Percentiles rank a stretch among this genome's conserved stretches.
Evolutionary conservation across 1,140 invertebrate genomes (phyloP).

Genomic region (Drosophila pseudoananassae): DNA sequence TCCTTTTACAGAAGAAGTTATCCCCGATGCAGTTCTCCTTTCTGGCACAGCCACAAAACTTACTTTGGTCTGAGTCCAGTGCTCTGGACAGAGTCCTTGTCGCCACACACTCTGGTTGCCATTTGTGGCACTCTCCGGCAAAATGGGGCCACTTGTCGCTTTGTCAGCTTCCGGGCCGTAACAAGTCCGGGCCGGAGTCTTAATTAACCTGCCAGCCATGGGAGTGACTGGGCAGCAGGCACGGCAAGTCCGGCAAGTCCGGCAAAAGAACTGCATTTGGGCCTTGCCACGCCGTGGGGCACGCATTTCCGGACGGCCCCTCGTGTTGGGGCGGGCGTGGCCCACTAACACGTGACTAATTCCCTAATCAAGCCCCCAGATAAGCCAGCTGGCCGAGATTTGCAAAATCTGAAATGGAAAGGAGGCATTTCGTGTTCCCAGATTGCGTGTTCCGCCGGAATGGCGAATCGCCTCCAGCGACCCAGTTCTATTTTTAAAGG

Average conservation of each 20-base stretch:
- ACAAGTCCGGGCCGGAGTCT: not conserved
- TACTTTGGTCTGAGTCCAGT: no score
- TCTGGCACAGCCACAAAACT: no score
- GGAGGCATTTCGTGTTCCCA: not conserved
- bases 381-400: slow-evolving; percentile 15
- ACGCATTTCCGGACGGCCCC: slow-evolving; percentile 22
- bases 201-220: slow-evolving; percentile 1
- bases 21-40: no score
- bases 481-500: slow-evolving; percentile 2
- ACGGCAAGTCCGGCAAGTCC: not conserved
- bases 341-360: slow-evolving; percentile 22
- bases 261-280: not conserved
- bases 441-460: not conserved
- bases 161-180: not conserved
- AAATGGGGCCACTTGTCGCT: not conserved
- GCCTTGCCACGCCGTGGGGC: not conserved
- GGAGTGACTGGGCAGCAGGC: not conserved
- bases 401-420: not conserved
- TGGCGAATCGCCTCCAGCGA: not conserved
- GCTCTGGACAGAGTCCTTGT: slow-evolving; percentile 3
- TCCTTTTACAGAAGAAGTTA: no score
- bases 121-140: not conserved
- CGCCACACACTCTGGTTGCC: not conserved
- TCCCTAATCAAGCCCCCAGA: slow-evolving; percentile 30
- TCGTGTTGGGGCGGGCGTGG: not conserved